These are phyloP conservation scores for Mimas tiliae DNA, from an alignment of 2,888 invertebrate species.

Conservation along the genomic window DNA sequence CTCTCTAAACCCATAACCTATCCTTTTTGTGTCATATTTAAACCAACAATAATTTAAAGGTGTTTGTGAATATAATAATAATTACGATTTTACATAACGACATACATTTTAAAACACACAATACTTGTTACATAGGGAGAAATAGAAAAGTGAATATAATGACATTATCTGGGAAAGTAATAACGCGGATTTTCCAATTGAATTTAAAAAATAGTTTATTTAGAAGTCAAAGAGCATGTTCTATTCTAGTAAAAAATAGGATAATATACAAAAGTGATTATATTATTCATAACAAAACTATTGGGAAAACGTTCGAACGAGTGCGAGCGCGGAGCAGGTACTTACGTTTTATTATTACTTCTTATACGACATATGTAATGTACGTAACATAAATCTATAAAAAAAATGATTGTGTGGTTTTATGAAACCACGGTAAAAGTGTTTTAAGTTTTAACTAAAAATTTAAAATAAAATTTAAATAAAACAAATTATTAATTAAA, in stretches of 20 bases:
- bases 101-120: no score
- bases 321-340: background rate
- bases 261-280: background rate
- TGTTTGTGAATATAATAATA: background rate
- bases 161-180: slow-evolving; percentile 55
- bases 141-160: slow-evolving; percentile 49
- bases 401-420: no score
- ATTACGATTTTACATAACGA: no score
- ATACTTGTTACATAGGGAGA: no score
- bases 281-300: background rate
- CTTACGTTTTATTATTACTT: slow-evolving; percentile 10
- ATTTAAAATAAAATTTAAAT: no score
- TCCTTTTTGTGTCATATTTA: no score
- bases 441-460: no score
- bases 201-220: slow-evolving; percentile 46
- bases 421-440: no score
- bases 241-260: slow-evolving; percentile 23
- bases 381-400: no score
- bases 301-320: background rate
- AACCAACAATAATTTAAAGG: background rate
- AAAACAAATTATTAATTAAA: no score
- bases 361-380: no score
- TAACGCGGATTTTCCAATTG: slow-evolving; percentile 57
- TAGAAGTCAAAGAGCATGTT: slow-evolving; percentile 45
- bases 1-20: background rate